Conservation (phyloP, 2,888 invertebrate species). For the Drosophila cognata region DNA sequence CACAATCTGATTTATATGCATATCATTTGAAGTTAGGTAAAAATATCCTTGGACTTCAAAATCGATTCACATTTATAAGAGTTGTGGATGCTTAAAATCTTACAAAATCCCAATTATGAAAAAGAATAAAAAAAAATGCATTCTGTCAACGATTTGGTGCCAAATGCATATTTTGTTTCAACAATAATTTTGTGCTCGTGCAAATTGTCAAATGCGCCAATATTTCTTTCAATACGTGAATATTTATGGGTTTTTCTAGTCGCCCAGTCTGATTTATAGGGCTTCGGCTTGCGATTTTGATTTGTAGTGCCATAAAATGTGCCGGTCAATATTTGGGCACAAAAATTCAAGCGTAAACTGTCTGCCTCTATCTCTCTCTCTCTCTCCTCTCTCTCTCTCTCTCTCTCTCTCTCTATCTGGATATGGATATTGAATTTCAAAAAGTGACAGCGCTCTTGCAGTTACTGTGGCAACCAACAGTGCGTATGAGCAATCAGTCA, state of each 20-base stretch:
- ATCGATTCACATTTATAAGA: neutral
- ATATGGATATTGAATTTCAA: slow-evolving; percentile 59
- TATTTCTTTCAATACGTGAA: slow-evolving; percentile 18
- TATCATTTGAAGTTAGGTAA: neutral
- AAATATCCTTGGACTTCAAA: neutral
- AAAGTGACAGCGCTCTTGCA: slow-evolving; percentile 27
- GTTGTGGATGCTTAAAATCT: neutral
- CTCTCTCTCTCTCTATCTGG: neutral
- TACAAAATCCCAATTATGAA: neutral
- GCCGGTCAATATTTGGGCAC: slow-evolving; percentile 40
- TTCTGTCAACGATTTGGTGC: neutral
- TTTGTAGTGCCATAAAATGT: slow-evolving; percentile 56
- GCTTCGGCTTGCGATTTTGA: slow-evolving; percentile 50
- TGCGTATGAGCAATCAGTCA: slow-evolving; percentile 74
- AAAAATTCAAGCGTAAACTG: neutral
- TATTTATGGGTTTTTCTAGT: slow-evolving; percentile 41
- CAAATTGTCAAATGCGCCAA: slow-evolving; percentile 40
- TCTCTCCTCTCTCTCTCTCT: neutral
- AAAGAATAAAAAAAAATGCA: neutral
- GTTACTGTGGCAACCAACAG: slow-evolving; percentile 54
- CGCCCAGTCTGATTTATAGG: slow-evolving; percentile 55
- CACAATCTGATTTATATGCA: neutral
- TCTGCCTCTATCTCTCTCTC: neutral
- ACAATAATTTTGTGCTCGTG: slow-evolving; percentile 28
- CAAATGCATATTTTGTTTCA: slow-evolving; percentile 23